Evolutionary conservation across 2,797 vertebrate genomes (phyloP).

Genomic region (Pseudochirops corinnae): DNA sequence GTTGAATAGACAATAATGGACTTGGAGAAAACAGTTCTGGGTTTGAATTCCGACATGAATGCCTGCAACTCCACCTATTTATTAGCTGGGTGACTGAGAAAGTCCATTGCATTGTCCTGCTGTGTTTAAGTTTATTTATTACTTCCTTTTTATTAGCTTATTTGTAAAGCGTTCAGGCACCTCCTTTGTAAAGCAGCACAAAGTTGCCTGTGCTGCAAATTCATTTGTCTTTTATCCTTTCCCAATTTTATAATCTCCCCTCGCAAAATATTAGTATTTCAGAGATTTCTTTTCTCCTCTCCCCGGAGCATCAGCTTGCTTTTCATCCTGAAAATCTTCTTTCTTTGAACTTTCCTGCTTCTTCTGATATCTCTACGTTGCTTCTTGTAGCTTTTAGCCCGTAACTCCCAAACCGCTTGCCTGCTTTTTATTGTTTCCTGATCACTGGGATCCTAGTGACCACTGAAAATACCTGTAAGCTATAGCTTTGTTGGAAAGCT

Average conservation of each 20-base stretch:
- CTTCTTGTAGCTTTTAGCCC: not conserved
- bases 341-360: constrained; percentile 37
- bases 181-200: not conserved
- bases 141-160: not conserved
- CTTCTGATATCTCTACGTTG: constrained; percentile 27
- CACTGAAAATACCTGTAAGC: constrained; percentile 5
- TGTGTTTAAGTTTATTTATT: not conserved
- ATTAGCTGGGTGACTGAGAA: not conserved
- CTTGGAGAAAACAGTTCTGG: not conserved
- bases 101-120: not conserved
- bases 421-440: constrained; percentile 38
- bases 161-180: not conserved
- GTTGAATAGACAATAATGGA: not conserved
- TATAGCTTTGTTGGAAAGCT: not conserved
- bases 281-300: not conserved
- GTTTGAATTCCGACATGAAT: not conserved
- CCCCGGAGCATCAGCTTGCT: constrained; percentile 10
- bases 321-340: constrained; percentile 22
- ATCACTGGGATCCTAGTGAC: not conserved
- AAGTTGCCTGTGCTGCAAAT: not conserved
- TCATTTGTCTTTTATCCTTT: constrained; percentile 22
- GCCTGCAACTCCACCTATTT: not conserved
- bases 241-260: not conserved
- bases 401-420: not conserved
- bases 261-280: constrained; percentile 3